Evolutionary conservation across 2,113 vertebrate species (phyloP), one percentile per base, ranked within the genome.

Genomic region (Capra hircus): DNA sequence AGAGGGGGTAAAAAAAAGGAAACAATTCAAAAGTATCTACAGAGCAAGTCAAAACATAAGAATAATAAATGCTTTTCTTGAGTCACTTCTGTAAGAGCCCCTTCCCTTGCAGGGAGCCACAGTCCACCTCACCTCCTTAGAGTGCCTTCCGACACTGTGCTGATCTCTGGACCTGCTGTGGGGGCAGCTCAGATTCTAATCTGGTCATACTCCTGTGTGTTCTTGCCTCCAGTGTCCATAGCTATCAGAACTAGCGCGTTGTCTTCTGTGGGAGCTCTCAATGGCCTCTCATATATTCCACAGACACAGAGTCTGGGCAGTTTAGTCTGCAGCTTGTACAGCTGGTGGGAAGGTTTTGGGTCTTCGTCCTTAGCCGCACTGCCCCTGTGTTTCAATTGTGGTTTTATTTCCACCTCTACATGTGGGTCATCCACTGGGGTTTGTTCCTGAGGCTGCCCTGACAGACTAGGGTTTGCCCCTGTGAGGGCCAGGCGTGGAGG

Each of bases 351-450:
- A 67, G 33, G 4, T n/a, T n/a, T 67, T n/a, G 62, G 8, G 62
- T 67, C 33, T n/a, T 19, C 7, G 0, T 67, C 62, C 33, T 67
- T n/a, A 10, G 62, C 16, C 33, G 19, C 16, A n/a, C 4, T 67
- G 33, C 33, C 33, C 62, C 55, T 67, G 33, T 2, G 16, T 67
- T n/a, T 67, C 62, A 19, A 10, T 0, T 67, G 62, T n/a, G 62
- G 62, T 67, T n/a, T n/a, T n/a, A n/a, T 67, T 67, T 67, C 33
- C 15, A n/a, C 5, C 12, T 28, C 27, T 60, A 5, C 16, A 1
- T 19, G 16, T 1, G 62, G 62, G 33, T 67, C 3, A 0, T 3
- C 16, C 33, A n/a, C 62, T 19, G 62, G 62, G 62, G 8, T 0
- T 67, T n/a, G 62, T 33, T 19, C 33, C 33, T 10, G 16, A 19